A percentile compares a stretch with the other conserved stretches of the same genome.
phyloP scores from a whole-genome alignment of 2,888 invertebrate species.

The Dynastes tityus region DNA sequence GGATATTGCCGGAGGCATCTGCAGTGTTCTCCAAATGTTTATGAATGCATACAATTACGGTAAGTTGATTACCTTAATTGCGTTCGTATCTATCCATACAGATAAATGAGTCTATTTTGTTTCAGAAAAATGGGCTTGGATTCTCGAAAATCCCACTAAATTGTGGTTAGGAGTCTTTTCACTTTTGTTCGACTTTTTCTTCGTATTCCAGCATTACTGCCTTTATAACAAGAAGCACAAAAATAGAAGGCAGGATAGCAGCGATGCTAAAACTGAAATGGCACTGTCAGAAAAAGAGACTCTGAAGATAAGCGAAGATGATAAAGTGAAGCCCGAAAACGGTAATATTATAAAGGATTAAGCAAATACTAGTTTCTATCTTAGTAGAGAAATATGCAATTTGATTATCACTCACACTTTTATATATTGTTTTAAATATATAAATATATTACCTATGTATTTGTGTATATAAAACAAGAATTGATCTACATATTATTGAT shows the following conservation, averaged over 20 bases:
- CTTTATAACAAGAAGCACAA: conserved; percentile 44
- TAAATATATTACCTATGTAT: too few species aligned
- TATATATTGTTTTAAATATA: too few species aligned
- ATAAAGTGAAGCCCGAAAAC: too few species aligned
- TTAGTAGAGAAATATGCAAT: too few species aligned
- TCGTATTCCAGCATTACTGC: conserved; percentile 52
- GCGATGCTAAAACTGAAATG: conserved; percentile 34
- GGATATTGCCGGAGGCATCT: conserved; percentile 91
- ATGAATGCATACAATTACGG: conserved; percentile 90
- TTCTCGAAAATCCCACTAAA: conserved; percentile 54
- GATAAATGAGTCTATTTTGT: background rate
- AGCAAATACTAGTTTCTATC: too few species aligned
- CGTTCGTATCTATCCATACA: too few species aligned
- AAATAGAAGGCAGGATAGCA: conserved; percentile 21
- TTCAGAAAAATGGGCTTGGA: conserved; percentile 52
- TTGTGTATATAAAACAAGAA: too few species aligned
- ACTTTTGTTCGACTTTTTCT: conserved; percentile 49
- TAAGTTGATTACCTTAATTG: conserved; percentile 62
- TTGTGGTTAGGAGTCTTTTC: conserved; percentile 52
- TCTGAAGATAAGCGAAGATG: background rate
- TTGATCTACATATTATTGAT: too few species aligned
- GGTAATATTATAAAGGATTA: too few species aligned
- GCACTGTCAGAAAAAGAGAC: conserved; percentile 32
- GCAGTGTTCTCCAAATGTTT: conserved; percentile 95
- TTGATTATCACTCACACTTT: too few species aligned